These are phyloP conservation scores for Drosophila setosimentum DNA, from an alignment of 2,888 invertebrate genomes.

Conservation along the genomic window DNA sequence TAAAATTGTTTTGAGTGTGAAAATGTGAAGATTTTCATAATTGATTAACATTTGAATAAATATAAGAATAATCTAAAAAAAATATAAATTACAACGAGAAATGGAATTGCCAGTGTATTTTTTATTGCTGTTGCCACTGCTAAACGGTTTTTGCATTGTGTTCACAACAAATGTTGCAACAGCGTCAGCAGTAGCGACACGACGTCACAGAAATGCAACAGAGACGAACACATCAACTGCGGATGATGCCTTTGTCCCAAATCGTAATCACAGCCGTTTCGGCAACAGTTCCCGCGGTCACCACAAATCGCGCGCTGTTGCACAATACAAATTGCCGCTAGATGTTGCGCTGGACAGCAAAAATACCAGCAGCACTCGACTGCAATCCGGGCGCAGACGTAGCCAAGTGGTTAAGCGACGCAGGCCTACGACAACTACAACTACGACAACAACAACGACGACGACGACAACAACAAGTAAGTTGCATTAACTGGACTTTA, in stretches of 20 bases:
- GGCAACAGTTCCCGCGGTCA: constrained; percentile 48
- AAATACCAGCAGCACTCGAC: constrained; percentile 10
- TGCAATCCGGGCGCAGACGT: constrained; percentile 58
- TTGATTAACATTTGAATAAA: constrained; percentile 40
- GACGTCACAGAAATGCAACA: constrained; percentile 50
- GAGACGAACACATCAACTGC: constrained; percentile 17
- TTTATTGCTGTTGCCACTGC: constrained; percentile 50
- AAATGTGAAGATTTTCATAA: constrained; percentile 35
- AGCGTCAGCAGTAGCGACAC: constrained; percentile 21
- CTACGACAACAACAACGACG: constrained; percentile 44
- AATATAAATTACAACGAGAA: constrained; percentile 28
- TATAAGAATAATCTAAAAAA: neutral
- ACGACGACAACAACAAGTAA: constrained; percentile 69
- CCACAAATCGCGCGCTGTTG: constrained; percentile 60
- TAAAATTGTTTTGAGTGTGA: constrained; percentile 18
- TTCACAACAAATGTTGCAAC: constrained; percentile 73
- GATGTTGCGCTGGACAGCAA: constrained; percentile 27
- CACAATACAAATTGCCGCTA: constrained; percentile 72
- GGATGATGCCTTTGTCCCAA: constrained; percentile 29
- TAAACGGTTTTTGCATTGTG: constrained; percentile 48
- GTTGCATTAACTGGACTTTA: constrained; percentile 48
- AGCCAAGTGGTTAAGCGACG: constrained; percentile 62
- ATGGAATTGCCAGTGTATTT: constrained; percentile 60
- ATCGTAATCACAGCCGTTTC: constrained; percentile 16
- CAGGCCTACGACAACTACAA: constrained; percentile 48